Conservation (phyloP, 2,888 invertebrate genomes). For the Oscheius onirici region DNA sequence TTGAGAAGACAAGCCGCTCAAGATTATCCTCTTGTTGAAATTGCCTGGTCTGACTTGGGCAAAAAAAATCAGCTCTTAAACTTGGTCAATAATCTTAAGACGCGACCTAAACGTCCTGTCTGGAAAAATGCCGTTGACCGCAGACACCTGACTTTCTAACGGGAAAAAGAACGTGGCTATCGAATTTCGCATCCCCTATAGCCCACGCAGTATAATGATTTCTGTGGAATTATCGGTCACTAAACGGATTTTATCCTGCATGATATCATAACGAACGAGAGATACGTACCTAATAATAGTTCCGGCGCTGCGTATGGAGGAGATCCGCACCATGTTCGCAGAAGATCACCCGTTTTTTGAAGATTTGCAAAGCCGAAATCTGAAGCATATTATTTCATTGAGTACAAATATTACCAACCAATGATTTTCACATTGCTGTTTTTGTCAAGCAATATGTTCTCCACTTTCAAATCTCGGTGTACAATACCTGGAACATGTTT, state of each 20-base stretch:
- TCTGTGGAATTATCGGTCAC: constrained; percentile 6
- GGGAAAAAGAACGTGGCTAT: constrained; percentile 3
- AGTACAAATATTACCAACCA: constrained; percentile 62
- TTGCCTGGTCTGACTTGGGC: too few relatives aligned
- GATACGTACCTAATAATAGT: constrained; percentile 83
- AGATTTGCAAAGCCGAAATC: constrained; percentile 96
- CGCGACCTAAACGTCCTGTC: background rate
- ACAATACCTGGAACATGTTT: constrained; percentile 53
- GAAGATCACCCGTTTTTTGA: constrained; percentile 77
- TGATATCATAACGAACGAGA: background rate
- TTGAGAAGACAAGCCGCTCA: too few relatives aligned
- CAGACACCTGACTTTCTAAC: constrained; percentile 15
- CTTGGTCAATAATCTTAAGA: too few relatives aligned
- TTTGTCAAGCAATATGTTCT: constrained; percentile 64
- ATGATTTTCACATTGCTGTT: constrained; percentile 72
- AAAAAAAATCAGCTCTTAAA: too few relatives aligned
- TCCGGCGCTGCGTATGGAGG: constrained; percentile 96
- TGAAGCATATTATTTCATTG: constrained; percentile 64
- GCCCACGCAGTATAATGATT: constrained; percentile 23
- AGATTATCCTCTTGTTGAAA: too few relatives aligned
- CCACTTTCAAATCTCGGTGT: constrained; percentile 68
- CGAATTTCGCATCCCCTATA: constrained; percentile 7
- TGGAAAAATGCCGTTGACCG: background rate
- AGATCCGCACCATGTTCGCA: constrained; percentile 86
- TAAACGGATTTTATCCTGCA: background rate